Percentiles rank a stretch among this genome's conserved stretches.
phyloP scores from a whole-genome alignment of 2,888 invertebrate genomes.

The Harpalus rubripes region DNA sequence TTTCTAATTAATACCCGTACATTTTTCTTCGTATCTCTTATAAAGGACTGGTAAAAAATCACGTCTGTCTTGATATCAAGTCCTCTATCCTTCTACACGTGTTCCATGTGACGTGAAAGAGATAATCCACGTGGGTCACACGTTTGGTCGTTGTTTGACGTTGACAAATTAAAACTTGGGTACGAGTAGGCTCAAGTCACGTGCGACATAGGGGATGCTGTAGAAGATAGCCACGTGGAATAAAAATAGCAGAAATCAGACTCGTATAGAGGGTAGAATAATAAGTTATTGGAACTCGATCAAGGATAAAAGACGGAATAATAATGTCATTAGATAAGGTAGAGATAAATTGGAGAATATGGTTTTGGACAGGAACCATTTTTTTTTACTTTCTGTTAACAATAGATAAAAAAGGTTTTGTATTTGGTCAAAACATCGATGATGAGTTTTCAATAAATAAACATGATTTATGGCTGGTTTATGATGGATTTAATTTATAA shows the following conservation, averaged over 20 bases:
- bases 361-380: too few species aligned
- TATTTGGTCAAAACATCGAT: too few species aligned
- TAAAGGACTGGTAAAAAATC: background rate
- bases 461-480: too few species aligned
- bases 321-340: background rate
- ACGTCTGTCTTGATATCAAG: background rate
- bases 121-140: slow-evolving; percentile 34
- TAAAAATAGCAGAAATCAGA: slow-evolving; percentile 46
- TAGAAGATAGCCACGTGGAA: slow-evolving; percentile 23
- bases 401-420: too few species aligned
- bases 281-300: slow-evolving; percentile 36
- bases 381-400: too few species aligned
- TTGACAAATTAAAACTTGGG: slow-evolving; percentile 58
- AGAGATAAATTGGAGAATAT: too few species aligned
- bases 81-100: slow-evolving; percentile 1
- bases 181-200: slow-evolving; percentile 29
- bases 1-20: too few species aligned
- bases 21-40: too few species aligned
- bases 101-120: slow-evolving; percentile 50
- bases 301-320: background rate
- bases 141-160: slow-evolving; percentile 35
- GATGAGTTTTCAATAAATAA: too few species aligned
- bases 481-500: too few species aligned
- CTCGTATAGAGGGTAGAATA: slow-evolving; percentile 25
- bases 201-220: slow-evolving; percentile 10